These are phyloP conservation scores for Eurystomus glaucurus DNA, from an alignment of 2,797 vertebrate species.

Conservation along the genomic window DNA sequence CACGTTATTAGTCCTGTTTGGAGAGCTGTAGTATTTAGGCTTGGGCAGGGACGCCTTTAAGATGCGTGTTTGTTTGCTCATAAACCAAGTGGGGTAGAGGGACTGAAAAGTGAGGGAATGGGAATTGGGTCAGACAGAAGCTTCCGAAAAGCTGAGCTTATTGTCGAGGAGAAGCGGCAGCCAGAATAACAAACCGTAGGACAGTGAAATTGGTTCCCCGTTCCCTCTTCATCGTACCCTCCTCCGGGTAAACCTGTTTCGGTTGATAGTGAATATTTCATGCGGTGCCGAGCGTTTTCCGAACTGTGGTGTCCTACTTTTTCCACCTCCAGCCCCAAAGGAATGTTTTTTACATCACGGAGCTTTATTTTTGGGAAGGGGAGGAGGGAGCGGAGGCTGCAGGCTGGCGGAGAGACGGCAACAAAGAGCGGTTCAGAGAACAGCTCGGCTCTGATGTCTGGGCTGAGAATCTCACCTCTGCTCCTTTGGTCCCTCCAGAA, in stretches of 20 bases:
- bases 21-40: constrained; percentile 11
- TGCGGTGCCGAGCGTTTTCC: constrained; percentile 72
- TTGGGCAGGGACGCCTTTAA: constrained; percentile 25
- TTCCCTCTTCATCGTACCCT: constrained; percentile 51
- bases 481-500: neutral
- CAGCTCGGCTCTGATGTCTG: constrained; percentile 24
- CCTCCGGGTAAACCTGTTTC: constrained; percentile 77
- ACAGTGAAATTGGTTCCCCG: constrained; percentile 65
- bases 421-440: constrained; percentile 42
- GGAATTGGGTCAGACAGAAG: constrained; percentile 62
- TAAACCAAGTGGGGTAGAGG: neutral
- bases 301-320: constrained; percentile 76
- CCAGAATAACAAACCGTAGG: constrained; percentile 50
- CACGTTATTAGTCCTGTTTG: neutral
- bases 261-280: constrained; percentile 80
- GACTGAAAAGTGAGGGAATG: constrained; percentile 14
- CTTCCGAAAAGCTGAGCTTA: constrained; percentile 44
- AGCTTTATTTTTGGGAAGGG: constrained; percentile 72
- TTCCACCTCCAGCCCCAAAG: constrained; percentile 76
- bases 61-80: neutral
- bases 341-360: constrained; percentile 77
- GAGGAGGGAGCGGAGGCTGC: constrained; percentile 66
- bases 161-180: constrained; percentile 43
- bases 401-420: neutral
- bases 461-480: neutral